A percentile compares a stretch with the other conserved stretches of the same genome.
Conservation (phyloP, 1,140 invertebrate species). For the Zaprionus camerounensis region DNA sequence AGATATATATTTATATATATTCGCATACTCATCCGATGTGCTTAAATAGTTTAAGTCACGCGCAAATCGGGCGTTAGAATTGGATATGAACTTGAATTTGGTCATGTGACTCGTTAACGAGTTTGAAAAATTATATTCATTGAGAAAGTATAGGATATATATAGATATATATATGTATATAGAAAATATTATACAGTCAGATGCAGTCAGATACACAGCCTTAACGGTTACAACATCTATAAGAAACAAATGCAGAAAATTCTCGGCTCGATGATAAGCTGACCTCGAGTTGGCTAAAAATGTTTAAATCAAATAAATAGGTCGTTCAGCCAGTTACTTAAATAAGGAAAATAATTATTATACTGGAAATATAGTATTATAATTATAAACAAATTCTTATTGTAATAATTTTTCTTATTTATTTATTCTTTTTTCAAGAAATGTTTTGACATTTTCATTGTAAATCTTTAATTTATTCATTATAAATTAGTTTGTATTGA, state of each 20-base stretch:
- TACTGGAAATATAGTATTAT: no score
- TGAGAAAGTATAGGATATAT: not conserved
- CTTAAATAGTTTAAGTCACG: slow-evolving; percentile 35
- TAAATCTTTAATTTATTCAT: not conserved
- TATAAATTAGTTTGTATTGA: not conserved
- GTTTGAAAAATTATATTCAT: not conserved
- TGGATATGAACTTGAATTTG: slow-evolving; percentile 25
- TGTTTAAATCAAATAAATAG: no score
- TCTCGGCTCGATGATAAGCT: no score
- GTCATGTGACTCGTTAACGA: slow-evolving; percentile 21
- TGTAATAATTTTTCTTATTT: no score
- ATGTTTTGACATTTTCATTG: not conserved
- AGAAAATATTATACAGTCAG: not conserved
- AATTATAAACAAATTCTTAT: no score
- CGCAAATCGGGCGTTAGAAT: slow-evolving; percentile 39
- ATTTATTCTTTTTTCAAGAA: not conserved
- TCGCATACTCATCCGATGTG: not conserved
- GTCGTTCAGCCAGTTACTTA: no score
- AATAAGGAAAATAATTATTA: no score
- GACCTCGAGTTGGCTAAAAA: no score
- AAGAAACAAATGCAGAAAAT: not conserved
- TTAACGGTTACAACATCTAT: not conserved
- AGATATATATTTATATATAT: slow-evolving; percentile 2
- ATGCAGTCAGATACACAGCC: not conserved
- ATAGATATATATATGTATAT: not conserved